Evolutionary conservation across 2,888 invertebrate species (phyloP).

Genomic region (Rambutsinella grinnellia): DNA sequence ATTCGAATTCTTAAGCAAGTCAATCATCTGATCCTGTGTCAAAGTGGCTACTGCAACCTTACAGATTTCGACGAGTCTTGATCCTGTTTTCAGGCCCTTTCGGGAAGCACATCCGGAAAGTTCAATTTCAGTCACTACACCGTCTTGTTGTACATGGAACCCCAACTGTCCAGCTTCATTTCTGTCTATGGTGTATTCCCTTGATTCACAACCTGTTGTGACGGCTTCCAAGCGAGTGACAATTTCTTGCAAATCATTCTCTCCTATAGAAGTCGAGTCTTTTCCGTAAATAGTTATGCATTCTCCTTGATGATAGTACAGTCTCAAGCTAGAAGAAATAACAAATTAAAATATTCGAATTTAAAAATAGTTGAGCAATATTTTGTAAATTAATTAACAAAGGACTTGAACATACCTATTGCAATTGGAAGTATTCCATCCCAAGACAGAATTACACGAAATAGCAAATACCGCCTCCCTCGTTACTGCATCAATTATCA

Average conservation of each 20-base stretch:
- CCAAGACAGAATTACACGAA: slow-evolving; percentile 85
- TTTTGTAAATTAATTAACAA: background rate
- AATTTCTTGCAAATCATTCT: slow-evolving; percentile 80
- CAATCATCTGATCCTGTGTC: slow-evolving; percentile 93
- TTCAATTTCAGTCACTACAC: slow-evolving; percentile 94
- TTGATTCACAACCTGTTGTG: slow-evolving; percentile 80
- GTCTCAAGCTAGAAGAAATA: slow-evolving; percentile 74
- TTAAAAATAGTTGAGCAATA: background rate
- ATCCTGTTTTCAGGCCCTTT: slow-evolving; percentile 90
- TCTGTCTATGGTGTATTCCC: slow-evolving; percentile 84
- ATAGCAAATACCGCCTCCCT: slow-evolving; percentile 88
- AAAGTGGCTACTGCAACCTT: slow-evolving; percentile 90
- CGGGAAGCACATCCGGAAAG: slow-evolving; percentile 78
- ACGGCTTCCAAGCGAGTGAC: slow-evolving; percentile 85
- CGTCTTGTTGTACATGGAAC: slow-evolving; percentile 93
- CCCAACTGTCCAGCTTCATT: slow-evolving; percentile 84
- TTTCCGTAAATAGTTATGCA: slow-evolving; percentile 86
- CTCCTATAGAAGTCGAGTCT: slow-evolving; percentile 73
- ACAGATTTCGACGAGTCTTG: slow-evolving; percentile 91
- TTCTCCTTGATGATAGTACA: slow-evolving; percentile 95
- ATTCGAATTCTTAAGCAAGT: slow-evolving; percentile 88
- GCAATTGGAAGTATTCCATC: slow-evolving; percentile 75
- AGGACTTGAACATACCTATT: slow-evolving; percentile 70
- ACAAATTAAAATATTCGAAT: slow-evolving; percentile 6
- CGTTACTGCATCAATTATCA: slow-evolving; percentile 86